Percentiles rank a stretch among this genome's conserved stretches.
These are phyloP conservation scores for Leucopsar rothschildi DNA, from an alignment of 2,113 vertebrate species.

Conservation along the genomic window DNA sequence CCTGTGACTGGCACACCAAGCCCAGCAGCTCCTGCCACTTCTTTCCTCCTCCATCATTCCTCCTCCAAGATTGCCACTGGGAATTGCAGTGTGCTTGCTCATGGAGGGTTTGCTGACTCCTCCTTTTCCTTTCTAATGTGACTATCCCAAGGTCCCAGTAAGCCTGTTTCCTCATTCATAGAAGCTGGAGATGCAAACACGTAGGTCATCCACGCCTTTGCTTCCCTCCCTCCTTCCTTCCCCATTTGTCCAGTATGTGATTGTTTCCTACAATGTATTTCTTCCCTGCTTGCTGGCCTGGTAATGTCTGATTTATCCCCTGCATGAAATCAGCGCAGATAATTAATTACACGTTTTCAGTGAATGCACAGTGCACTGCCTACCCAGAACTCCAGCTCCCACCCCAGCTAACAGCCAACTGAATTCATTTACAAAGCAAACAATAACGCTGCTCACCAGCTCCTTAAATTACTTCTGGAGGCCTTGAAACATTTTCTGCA, in stretches of 20 bases:
- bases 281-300: slow-evolving; percentile 14
- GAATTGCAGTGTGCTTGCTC: not conserved
- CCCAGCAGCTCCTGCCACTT: not conserved
- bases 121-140: slow-evolving; percentile 4
- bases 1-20: not conserved
- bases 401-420: not conserved
- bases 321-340: slow-evolving; percentile 46
- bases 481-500: slow-evolving; percentile 38
- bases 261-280: not conserved
- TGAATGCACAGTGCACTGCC: not conserved
- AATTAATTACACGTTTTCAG: slow-evolving; percentile 67
- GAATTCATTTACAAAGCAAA: slow-evolving; percentile 53
- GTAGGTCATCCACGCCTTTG: not conserved
- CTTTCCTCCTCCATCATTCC: not conserved
- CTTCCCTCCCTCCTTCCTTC: not conserved
- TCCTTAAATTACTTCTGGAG: slow-evolving; percentile 40
- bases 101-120: not conserved
- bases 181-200: not conserved
- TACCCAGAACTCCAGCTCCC: slow-evolving; percentile 18
- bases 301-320: slow-evolving; percentile 58
- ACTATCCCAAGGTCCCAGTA: not conserved
- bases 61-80: not conserved
- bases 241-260: not conserved
- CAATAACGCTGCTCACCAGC: not conserved
- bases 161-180: slow-evolving; percentile 13